Conservation (phyloP, 1,140 invertebrate species). For the Bombus haemorrhoidalis region DNA sequence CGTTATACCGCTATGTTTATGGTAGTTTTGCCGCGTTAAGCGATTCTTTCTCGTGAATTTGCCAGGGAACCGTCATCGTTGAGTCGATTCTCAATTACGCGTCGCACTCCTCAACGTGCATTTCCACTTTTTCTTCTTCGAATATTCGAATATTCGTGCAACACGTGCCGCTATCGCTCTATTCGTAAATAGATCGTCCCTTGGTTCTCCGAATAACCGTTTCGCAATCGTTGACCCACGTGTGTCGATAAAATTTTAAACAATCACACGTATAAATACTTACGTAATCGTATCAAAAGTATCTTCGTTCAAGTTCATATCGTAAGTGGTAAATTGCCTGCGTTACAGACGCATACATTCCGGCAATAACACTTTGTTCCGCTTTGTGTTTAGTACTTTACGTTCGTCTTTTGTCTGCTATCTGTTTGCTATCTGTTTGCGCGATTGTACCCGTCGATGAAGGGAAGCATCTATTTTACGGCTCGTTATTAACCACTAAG, state of each 20-base stretch:
- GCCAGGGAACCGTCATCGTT: not conserved
- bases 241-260: constrained; percentile 4
- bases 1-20: constrained; percentile 24
- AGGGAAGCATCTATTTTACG: not conserved
- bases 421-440: not conserved
- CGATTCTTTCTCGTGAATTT: constrained; percentile 22
- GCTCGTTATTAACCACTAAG: not conserved
- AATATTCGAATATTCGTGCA: constrained; percentile 38
- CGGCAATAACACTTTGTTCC: constrained; percentile 13
- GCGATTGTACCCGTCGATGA: not conserved
- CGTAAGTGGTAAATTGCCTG: constrained; percentile 55
- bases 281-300: constrained; percentile 44
- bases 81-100: not conserved
- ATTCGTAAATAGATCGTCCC: constrained; percentile 45
- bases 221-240: constrained; percentile 61
- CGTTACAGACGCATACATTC: constrained; percentile 22
- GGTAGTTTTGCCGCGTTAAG: constrained; percentile 8
- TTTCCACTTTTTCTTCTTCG: constrained; percentile 24
- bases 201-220: constrained; percentile 44
- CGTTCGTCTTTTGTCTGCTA: constrained; percentile 24
- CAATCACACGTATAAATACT: constrained; percentile 23
- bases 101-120: not conserved
- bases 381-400: constrained; percentile 24
- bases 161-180: constrained; percentile 34
- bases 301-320: constrained; percentile 46